A percentile compares a stretch with the other conserved stretches of the same genome.
Evolutionary conservation across 2,888 invertebrate species (phyloP).

Genomic region (Melinaea menophilus): DNA sequence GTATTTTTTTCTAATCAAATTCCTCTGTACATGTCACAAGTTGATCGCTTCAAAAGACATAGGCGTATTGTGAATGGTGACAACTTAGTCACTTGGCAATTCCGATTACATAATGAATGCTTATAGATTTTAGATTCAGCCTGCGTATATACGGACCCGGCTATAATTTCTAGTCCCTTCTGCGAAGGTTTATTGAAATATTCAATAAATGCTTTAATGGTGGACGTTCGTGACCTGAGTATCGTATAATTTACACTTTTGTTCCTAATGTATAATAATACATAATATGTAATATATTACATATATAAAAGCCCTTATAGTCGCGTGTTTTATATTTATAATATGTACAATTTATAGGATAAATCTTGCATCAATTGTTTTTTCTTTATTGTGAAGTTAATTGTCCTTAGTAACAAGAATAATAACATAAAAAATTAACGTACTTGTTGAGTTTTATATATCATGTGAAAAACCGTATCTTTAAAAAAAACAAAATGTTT

Average conservation of each 20-base stretch:
- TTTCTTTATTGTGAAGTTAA: background rate
- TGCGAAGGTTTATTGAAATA: constrained; percentile 19
- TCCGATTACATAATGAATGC: constrained; percentile 57
- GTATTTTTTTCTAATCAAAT: background rate
- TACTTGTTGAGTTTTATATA: constrained; percentile 34
- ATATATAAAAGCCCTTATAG: too few relatives aligned
- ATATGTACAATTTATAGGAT: background rate
- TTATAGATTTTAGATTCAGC: constrained; percentile 34
- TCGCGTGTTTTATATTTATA: too few relatives aligned
- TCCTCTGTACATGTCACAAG: background rate
- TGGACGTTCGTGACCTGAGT: constrained; percentile 10
- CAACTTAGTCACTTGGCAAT: constrained; percentile 51
- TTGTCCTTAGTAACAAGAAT: background rate
- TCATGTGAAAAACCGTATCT: constrained; percentile 1
- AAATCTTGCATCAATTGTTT: background rate
- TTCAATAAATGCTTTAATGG: background rate
- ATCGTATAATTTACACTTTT: background rate
- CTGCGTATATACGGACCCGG: constrained; percentile 11
- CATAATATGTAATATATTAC: too few relatives aligned
- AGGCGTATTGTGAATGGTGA: constrained; percentile 29
- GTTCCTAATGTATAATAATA: too few relatives aligned
- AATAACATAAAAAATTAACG: background rate
- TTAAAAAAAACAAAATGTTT: constrained; percentile 10
- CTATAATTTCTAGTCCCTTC: constrained; percentile 20
- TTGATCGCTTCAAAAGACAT: constrained; percentile 8